A percentile compares a stretch with the other conserved stretches of the same genome.
Conservation (phyloP, 2,113 vertebrate species). For the Platysteira castanea region DNA sequence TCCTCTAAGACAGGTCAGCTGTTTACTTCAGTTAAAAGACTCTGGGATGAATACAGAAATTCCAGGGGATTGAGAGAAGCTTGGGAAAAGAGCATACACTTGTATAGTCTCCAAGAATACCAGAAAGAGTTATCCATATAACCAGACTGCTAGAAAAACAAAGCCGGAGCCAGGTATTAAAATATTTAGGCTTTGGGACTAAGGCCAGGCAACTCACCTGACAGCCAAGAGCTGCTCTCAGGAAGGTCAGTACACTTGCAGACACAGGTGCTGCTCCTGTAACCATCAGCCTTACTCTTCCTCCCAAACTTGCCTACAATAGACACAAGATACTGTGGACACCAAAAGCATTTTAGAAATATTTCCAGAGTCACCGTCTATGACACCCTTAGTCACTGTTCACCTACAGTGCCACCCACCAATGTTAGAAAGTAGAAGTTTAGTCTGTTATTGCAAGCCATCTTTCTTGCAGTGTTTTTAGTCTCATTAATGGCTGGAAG, state of each 20-base stretch:
- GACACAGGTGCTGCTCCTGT: conserved; percentile 95
- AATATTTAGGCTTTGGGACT: neutral
- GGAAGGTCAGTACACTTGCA: conserved; percentile 88
- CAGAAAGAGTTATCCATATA: neutral
- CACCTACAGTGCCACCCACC: neutral
- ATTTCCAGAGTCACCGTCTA: neutral
- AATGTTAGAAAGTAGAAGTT: neutral
- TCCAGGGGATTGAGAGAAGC: neutral
- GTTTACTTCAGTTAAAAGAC: neutral
- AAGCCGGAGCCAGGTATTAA: neutral
- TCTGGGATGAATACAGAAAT: neutral
- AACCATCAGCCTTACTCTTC: conserved; percentile 87
- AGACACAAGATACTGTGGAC: conserved; percentile 14
- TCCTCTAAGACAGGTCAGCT: neutral
- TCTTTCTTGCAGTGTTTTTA: neutral
- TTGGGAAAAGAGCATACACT: neutral
- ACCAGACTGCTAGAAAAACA: neutral
- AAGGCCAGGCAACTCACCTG: conserved; percentile 79
- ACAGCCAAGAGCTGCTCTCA: conserved; percentile 91
- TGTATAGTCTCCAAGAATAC: neutral
- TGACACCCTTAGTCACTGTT: neutral
- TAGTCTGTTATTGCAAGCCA: neutral
- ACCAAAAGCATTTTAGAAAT: conserved; percentile 1
- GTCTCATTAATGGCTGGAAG: neutral
- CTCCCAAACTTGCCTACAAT: conserved; percentile 88